Conservation (phyloP, 2,888 invertebrate genomes). For the Dynastes tityus region DNA sequence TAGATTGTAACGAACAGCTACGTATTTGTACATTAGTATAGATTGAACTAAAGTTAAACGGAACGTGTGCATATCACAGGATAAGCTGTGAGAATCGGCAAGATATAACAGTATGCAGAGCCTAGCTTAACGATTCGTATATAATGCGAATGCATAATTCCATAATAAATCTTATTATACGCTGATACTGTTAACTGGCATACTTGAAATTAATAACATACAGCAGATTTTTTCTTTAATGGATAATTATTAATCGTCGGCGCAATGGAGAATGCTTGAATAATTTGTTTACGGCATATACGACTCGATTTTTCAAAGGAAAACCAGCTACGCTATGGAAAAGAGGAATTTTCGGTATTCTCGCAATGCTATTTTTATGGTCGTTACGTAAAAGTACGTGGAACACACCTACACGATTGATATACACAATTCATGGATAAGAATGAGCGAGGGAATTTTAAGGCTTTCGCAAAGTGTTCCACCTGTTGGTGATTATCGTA, state of each 20-base stretch:
- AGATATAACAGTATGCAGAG: slow-evolving; percentile 24
- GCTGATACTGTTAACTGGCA: slow-evolving; percentile 27
- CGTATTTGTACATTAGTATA: background rate
- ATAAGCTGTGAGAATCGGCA: slow-evolving; percentile 32
- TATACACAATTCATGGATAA: too few relatives aligned
- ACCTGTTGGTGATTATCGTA: too few relatives aligned
- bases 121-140: background rate
- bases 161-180: slow-evolving; percentile 2
- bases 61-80: slow-evolving; percentile 31
- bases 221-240: slow-evolving; percentile 12
- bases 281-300: background rate
- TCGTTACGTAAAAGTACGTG: too few relatives aligned
- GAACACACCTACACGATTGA: too few relatives aligned
- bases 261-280: background rate
- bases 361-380: too few relatives aligned
- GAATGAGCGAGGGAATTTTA: too few relatives aligned
- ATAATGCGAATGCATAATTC: background rate
- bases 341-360: too few relatives aligned
- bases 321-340: too few relatives aligned
- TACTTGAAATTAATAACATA: slow-evolving; percentile 22
- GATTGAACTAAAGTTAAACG: slow-evolving; percentile 3
- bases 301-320: too few relatives aligned
- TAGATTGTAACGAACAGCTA: too few relatives aligned
- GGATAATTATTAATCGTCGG: background rate
- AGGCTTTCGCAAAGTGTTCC: too few relatives aligned